A percentile compares a stretch with the other conserved stretches of the same genome.
phyloP scores from a whole-genome alignment of 2,113 vertebrate species.

The Malurus elegans region DNA sequence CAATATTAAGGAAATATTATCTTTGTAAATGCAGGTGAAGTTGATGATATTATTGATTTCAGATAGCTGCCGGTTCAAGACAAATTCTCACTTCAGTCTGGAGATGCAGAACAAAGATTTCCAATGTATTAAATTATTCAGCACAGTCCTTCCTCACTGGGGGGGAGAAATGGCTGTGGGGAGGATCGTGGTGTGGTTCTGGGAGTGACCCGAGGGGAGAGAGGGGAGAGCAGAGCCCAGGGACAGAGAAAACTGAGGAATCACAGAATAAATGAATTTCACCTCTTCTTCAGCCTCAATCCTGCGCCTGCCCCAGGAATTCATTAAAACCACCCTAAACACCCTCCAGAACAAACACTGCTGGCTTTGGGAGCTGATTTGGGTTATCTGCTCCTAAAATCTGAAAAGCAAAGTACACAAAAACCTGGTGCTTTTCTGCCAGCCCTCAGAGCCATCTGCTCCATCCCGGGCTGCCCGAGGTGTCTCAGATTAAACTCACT shows the following conservation, averaged over 20 bases:
- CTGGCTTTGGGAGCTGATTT: rapidly evolving
- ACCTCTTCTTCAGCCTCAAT: background rate
- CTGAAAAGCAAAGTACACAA: rapidly evolving
- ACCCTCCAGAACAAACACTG: background rate
- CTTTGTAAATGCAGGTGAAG: background rate
- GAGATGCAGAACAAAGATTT: slow-evolving; percentile 27
- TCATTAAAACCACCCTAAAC: background rate
- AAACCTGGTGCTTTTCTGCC: rapidly evolving
- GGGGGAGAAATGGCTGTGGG: background rate
- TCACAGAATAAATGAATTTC: background rate
- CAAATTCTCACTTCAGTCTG: background rate
- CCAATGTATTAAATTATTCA: background rate
- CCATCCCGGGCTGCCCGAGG: background rate
- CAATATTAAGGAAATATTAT: slow-evolving; percentile 29
- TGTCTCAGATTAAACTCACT: rapidly evolving
- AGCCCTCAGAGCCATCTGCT: background rate
- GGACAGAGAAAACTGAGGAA: background rate
- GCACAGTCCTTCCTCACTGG: background rate
- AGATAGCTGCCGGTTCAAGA: slow-evolving; percentile 11
- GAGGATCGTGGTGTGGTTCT: background rate
- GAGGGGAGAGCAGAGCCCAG: rapidly evolving
- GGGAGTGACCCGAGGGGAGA: rapidly evolving
- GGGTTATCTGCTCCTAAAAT: background rate
- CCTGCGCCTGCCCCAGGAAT: background rate
- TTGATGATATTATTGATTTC: slow-evolving; percentile 42